A percentile compares a stretch with the other conserved stretches of the same genome.
These are phyloP conservation scores for Macrosiphum euphorbiae DNA, from an alignment of 2,888 invertebrate genomes.

Conservation along the genomic window DNA sequence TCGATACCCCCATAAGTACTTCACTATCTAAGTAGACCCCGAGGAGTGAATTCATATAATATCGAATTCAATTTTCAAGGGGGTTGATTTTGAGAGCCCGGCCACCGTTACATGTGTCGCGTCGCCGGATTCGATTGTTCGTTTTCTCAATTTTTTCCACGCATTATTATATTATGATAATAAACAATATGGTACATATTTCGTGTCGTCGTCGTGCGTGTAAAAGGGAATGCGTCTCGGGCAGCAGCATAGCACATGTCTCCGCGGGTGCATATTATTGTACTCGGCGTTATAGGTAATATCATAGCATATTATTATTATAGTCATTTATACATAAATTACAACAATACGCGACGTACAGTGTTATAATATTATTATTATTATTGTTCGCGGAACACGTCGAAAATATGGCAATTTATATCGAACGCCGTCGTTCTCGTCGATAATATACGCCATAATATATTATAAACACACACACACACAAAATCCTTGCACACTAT, in stretches of 20 bases:
- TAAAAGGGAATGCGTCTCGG: neutral
- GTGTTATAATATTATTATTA: neutral
- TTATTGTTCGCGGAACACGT: conserved; percentile 1
- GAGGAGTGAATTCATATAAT: neutral
- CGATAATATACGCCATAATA: neutral
- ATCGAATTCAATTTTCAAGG: neutral
- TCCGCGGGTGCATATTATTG: neutral
- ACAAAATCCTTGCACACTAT: neutral
- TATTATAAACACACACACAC: neutral
- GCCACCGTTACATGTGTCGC: neutral
- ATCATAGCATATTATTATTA: neutral
- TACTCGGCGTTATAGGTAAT: neutral
- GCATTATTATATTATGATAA: neutral
- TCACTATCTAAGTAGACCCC: neutral
- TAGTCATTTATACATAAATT: neutral
- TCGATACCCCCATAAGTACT: too few relatives aligned
- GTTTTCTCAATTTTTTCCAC: neutral
- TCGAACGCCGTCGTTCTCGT: neutral
- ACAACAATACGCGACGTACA: neutral
- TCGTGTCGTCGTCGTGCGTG: neutral
- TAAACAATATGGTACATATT: neutral
- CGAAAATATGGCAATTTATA: conserved; percentile 8
- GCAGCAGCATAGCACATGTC: neutral
- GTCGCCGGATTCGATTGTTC: neutral
- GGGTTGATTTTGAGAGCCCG: neutral